Conservation (phyloP, 2,888 invertebrate genomes). For the Xestoiulus laeticollis region DNA sequence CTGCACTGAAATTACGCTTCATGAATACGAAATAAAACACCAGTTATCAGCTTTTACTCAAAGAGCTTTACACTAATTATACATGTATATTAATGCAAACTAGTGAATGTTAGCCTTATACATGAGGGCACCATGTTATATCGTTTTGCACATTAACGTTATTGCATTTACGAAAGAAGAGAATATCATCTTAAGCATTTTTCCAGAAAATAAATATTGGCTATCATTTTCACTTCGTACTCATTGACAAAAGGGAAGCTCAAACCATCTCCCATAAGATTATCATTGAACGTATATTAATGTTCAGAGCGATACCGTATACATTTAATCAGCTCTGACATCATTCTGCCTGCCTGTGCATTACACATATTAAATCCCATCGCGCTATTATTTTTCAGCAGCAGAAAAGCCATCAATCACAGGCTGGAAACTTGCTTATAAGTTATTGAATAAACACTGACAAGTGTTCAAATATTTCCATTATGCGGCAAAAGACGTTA, state of each 20-base stretch:
- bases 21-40: conserved; percentile 15
- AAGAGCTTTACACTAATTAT: not conserved
- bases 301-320: not conserved
- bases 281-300: not conserved
- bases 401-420: not conserved
- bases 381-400: conserved; percentile 28
- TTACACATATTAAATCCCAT: not conserved
- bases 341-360: not conserved
- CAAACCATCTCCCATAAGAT: not conserved
- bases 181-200: not conserved
- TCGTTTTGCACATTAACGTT: conserved; percentile 1
- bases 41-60: not conserved
- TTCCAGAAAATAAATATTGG: not conserved
- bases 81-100: not conserved
- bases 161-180: not conserved
- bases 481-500: not conserved
- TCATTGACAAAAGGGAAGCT: not conserved
- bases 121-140: not conserved
- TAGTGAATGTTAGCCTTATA: not conserved
- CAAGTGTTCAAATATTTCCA: not conserved
- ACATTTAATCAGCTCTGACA: not conserved
- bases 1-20: not conserved
- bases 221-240: not conserved
- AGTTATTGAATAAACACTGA: conserved; percentile 27
- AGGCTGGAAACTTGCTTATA: not conserved